phyloP scores from a whole-genome alignment of 2,888 invertebrate species.

The Tiliacea aurago region DNA sequence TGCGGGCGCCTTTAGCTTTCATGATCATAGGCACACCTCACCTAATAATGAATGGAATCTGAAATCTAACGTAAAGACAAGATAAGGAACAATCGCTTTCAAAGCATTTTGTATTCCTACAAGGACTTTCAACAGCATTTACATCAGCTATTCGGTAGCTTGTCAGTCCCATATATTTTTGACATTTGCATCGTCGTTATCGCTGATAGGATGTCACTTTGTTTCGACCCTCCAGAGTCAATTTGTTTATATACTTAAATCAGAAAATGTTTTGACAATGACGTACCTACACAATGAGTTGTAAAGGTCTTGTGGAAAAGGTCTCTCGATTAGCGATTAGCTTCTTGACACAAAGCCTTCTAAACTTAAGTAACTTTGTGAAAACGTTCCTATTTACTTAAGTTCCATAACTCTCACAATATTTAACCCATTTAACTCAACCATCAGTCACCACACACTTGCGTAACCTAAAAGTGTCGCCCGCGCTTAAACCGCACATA shows the following conservation, averaged over 20 bases:
- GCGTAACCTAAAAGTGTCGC: slow-evolving; percentile 63
- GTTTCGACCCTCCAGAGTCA: too few relatives aligned
- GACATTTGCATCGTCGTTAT: not conserved
- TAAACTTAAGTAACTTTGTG: not conserved
- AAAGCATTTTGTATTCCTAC: not conserved
- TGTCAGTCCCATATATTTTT: not conserved
- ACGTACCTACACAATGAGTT: not conserved
- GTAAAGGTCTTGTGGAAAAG: not conserved
- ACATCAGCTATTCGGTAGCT: not conserved
- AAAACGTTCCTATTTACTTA: not conserved
- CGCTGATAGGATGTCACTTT: not conserved
- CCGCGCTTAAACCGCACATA: slow-evolving; percentile 61
- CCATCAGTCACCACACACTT: slow-evolving; percentile 54
- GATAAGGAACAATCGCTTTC: too few relatives aligned
- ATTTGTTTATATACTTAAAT: not conserved
- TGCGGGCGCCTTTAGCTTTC: too few relatives aligned
- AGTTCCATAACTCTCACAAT: slow-evolving; percentile 13
- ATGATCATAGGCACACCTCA: too few relatives aligned
- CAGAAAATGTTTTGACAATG: not conserved
- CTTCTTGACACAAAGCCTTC: not conserved
- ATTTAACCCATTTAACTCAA: slow-evolving; percentile 45
- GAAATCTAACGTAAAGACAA: too few relatives aligned
- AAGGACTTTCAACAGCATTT: not conserved
- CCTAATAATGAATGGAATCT: too few relatives aligned
- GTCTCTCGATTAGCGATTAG: not conserved